Evolutionary conservation across 2,113 vertebrate species (phyloP), one percentile per base, ranked within the genome.

Genomic region (Poecilia latipinna): DNA sequence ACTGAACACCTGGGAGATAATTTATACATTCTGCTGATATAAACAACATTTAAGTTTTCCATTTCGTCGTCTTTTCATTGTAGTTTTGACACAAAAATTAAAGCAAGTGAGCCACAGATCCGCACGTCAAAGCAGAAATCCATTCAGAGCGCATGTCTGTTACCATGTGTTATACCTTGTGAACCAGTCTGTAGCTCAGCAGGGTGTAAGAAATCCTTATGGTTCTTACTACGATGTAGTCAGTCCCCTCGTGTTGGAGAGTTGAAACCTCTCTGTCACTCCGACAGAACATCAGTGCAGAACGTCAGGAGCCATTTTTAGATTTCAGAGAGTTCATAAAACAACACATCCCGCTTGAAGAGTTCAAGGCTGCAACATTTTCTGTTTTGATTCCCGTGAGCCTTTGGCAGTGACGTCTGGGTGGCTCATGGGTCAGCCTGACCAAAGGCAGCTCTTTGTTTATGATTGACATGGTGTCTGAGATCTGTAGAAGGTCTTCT

Each of bases 51-150:
- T 70, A 74, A 32, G 4, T 35, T 63, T 85, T 48, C 37, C 76
- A 63, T n/a, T 81, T 75, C 57, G 61, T 61, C 65, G 4, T 79
- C 22, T 77, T 74, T 68, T 60, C 26, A 3, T 8, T 10, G 39
- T 62, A 24, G 31, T 29, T 65, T 61, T 72, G 70, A 61, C 28
- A n/a, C 51, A 15, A 72, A 78, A 70, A 85, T 81, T 83, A 86
- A 90, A 89, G 88, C 83, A 48, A 82, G 79, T 42, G 32, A 37
- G 44, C 29, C 72, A 54, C 10, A 65, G 70, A 61, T 75, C 35
- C 69, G 22, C 7, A 31, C 63, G 17, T 75, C 42, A 51, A n/a
- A 15, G 22, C 12, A 12, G 68, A 15, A 3, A 42, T 57, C 33
- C 66, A 22, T 61, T 35, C 63, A 68, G 42, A 24, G 22, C 8